A percentile compares a stretch with the other conserved stretches of the same genome.
Conservation (phyloP, 2,113 vertebrate species). For the Daphoenositta chrysoptera region DNA sequence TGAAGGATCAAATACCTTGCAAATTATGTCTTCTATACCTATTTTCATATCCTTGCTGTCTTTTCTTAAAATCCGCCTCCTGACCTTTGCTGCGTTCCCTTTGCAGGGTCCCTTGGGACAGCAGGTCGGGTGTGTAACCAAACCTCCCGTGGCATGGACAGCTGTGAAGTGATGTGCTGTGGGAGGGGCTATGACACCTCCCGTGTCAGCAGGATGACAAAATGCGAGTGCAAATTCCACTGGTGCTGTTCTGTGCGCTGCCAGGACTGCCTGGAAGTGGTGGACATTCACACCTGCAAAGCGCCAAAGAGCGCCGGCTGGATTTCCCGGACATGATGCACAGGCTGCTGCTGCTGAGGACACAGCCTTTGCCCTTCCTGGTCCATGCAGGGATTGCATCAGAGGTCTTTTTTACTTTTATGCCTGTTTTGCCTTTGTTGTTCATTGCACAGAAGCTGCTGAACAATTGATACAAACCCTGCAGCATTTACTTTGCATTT, state of each 20-base stretch:
- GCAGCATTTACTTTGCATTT: background rate
- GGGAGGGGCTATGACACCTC: slow-evolving; percentile 93
- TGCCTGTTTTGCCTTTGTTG: background rate
- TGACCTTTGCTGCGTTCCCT: background rate
- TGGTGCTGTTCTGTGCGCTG: slow-evolving; percentile 95
- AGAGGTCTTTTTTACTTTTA: background rate
- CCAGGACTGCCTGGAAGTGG: slow-evolving; percentile 88
- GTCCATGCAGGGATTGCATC: background rate
- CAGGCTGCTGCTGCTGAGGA: background rate
- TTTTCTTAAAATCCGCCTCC: background rate
- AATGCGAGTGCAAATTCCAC: slow-evolving; percentile 96
- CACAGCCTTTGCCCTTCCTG: background rate
- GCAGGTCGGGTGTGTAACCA: slow-evolving; percentile 89
- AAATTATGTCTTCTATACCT: background rate
- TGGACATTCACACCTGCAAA: slow-evolving; percentile 93
- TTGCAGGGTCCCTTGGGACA: slow-evolving; percentile 86
- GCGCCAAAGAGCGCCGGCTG: slow-evolving; percentile 76
- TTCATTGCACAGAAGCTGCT: background rate
- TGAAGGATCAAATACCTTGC: background rate
- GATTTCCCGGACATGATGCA: slow-evolving; percentile 57
- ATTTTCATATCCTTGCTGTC: background rate
- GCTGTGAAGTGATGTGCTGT: slow-evolving; percentile 97
- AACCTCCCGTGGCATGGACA: slow-evolving; percentile 85
- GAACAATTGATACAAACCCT: background rate
- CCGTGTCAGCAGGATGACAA: slow-evolving; percentile 82